Conservation (phyloP, 2,113 vertebrate species). For the Psammodynastes pulverulentus region DNA sequence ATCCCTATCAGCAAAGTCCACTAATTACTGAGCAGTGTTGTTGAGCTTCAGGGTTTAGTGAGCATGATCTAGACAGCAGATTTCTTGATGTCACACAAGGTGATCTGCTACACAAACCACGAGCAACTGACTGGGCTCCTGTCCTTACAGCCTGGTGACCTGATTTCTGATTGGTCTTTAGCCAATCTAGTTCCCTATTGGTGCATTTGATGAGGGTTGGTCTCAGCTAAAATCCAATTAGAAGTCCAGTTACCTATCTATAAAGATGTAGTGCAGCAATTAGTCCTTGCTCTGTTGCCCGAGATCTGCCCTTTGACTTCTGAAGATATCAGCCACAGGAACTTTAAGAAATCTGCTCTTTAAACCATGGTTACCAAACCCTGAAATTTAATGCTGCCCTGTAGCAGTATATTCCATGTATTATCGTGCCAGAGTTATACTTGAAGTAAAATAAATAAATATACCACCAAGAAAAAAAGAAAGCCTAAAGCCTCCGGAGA, state of each 20-base stretch:
- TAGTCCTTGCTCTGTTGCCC: neutral
- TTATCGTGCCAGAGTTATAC: neutral
- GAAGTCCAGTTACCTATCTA: neutral
- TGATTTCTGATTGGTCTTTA: neutral
- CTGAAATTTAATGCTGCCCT: neutral
- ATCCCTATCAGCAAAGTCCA: neutral
- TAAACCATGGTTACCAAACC: neutral
- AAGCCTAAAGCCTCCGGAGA: neutral
- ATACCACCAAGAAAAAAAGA: neutral
- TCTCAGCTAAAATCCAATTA: neutral
- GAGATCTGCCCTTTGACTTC: neutral
- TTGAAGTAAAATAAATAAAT: neutral
- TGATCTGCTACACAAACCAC: neutral
- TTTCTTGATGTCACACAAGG: neutral
- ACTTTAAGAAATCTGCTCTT: neutral
- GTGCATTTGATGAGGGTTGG: neutral
- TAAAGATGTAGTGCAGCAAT: neutral
- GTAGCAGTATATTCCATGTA: neutral
- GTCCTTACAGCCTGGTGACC: neutral
- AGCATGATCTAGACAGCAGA: neutral
- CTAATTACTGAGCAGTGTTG: neutral
- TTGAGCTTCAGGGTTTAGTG: neutral
- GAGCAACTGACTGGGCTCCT: neutral
- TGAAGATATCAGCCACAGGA: neutral
- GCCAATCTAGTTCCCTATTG: neutral